Conservation (phyloP, 2,888 invertebrate genomes). For the Pecten maximus region DNA sequence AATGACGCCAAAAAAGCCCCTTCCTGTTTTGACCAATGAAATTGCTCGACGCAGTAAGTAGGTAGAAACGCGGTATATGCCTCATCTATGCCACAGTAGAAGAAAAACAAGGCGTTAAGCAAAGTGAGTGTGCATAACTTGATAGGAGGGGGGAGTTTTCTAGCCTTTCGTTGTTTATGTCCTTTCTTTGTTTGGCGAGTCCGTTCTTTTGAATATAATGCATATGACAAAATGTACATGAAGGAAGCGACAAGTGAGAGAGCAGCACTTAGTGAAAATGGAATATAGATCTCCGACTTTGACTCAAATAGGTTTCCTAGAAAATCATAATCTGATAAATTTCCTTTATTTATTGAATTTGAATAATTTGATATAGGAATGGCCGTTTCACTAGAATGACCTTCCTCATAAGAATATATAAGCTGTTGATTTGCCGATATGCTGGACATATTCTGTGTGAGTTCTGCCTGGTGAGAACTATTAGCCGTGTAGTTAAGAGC, state of each 20-base stretch:
- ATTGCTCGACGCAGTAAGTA: conserved; percentile 40
- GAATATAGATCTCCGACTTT: not conserved
- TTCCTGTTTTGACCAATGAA: conserved; percentile 41
- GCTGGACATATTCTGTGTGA: not conserved
- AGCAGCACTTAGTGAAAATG: not conserved
- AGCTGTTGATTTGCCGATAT: not conserved
- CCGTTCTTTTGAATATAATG: not conserved
- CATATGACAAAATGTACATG: not conserved
- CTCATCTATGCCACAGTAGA: conserved; percentile 36
- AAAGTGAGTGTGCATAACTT: not conserved
- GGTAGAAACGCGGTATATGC: conserved; percentile 39
- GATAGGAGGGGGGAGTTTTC: not conserved
- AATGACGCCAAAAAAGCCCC: conserved; percentile 33
- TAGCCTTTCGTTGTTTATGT: not conserved
- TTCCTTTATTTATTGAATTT: not conserved
- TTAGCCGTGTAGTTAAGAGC: not conserved
- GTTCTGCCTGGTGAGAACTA: not conserved
- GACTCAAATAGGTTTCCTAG: not conserved
- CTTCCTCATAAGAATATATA: not conserved
- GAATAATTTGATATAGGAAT: not conserved
- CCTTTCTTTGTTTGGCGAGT: not conserved
- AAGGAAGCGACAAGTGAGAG: not conserved
- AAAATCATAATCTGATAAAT: not conserved
- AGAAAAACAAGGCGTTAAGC: not conserved
- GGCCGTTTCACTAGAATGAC: not conserved